Percentiles rank a stretch among this genome's conserved stretches.
These are phyloP conservation scores for Apamea crenata DNA, from an alignment of 2,888 invertebrate genomes.

Conservation along the genomic window DNA sequence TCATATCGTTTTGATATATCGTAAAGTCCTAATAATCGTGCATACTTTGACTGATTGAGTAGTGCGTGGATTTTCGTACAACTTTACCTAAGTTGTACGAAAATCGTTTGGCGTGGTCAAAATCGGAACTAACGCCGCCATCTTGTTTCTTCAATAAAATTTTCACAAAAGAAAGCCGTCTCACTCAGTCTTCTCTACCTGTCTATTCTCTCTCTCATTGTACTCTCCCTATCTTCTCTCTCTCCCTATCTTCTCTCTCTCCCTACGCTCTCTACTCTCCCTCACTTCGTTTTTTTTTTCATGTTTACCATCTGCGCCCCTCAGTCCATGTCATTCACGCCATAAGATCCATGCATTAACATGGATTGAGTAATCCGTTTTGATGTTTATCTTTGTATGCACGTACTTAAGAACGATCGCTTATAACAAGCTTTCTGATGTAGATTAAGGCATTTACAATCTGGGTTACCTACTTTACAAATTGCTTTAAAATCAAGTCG, in stretches of 20 bases:
- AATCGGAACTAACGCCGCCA: neutral
- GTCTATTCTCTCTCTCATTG: too few species aligned
- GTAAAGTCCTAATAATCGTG: neutral
- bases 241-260: neutral
- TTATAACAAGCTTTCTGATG: slow-evolving; percentile 10
- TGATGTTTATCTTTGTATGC: slow-evolving; percentile 13
- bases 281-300: too few species aligned
- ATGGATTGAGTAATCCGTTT: slow-evolving; percentile 26
- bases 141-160: neutral
- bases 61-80: neutral
- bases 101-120: neutral
- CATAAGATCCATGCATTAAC: neutral
- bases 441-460: slow-evolving; percentile 28
- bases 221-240: neutral
- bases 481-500: slow-evolving; percentile 20
- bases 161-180: neutral
- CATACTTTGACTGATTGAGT: neutral
- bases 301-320: too few species aligned
- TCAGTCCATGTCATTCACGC: neutral
- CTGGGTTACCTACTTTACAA: slow-evolving; percentile 20
- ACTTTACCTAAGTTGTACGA: neutral
- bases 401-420: slow-evolving; percentile 1
- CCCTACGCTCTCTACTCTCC: neutral
- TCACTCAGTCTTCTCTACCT: too few species aligned
- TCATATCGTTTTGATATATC: neutral